Evolutionary conservation across 2,888 invertebrate genomes (phyloP), one percentile per base, ranked within the genome.

Genomic region (Lithodes maja): DNA sequence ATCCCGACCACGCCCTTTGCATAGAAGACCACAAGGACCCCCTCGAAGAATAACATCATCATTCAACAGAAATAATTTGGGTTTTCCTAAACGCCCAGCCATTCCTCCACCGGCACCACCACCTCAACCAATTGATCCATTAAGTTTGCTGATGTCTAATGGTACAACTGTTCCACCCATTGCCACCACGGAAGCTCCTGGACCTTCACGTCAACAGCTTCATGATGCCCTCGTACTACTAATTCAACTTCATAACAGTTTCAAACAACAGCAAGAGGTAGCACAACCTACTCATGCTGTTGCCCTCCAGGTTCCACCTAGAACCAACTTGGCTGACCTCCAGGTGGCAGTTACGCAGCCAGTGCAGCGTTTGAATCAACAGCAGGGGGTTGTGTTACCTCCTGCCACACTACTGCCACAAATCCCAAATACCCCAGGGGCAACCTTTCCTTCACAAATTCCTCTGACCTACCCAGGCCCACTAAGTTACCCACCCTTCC

Each of bases 51-150:
- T 12, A 61, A 17, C 17, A 12, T 17, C 71, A 71, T 12, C n/a
- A n/a, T n/a, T 17, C n/a, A n/a, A 12, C n/a, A n/a, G 17, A 12
- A 17, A 12, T 12, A n/a, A 71, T n/a, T 71, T 71, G 17, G 71
- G 17, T n/a, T 71, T 71, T n/a, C 71, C 71, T 71, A 12, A 17
- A 5, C 71, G 17, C 5, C 71, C 71, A 71, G 15, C 71, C 71
- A 71, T 12, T n/a, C 71, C 71, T n/a, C 71, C 71, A 71, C 71
- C 71, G 17, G 5, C 71, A 71, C 15, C n/a, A 5, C 71, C 17
- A n/a, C 71, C 12, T n/a, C n/a, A 71, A 71, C 71, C 71, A 12
- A 71, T 71, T 71, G 71, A 71, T 17, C 71, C 71, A n/a, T 12
- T 71, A n/a, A 71, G 17, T n/a, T n/a, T 71, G 17, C 17, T 71